Evolutionary conservation across 92 coral and sea anemone genomes (phyloP).

Genomic region (Palythoa grandis): DNA sequence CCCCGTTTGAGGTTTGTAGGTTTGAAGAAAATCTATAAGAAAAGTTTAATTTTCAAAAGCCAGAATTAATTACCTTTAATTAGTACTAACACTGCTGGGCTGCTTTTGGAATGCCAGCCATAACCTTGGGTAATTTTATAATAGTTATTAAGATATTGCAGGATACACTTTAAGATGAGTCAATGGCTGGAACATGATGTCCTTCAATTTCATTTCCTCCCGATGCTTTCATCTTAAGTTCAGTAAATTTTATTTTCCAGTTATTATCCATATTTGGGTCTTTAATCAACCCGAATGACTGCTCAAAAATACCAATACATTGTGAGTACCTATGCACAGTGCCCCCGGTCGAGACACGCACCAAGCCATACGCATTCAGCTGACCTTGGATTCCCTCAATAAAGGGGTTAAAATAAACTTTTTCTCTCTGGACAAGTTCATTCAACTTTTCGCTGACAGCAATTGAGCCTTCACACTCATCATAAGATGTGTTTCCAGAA

Average conservation of each 20-base stretch:
- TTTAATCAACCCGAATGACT: constrained; percentile 89
- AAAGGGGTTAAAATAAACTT: constrained; percentile 80
- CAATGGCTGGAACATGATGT: constrained; percentile 32
- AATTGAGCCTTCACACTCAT: constrained; percentile 77
- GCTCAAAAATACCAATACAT: constrained; percentile 93
- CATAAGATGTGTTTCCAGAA: constrained; percentile 56
- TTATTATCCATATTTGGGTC: constrained; percentile 90
- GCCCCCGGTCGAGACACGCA: constrained; percentile 78
- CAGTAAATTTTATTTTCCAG: constrained; percentile 97
- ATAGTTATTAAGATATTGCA: too few species aligned
- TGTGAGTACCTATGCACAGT: constrained; percentile 87
- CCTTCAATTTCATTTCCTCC: constrained; percentile 61
- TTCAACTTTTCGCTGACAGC: constrained; percentile 82
- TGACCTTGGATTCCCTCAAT: constrained; percentile 73
- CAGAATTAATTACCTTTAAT: too few species aligned
- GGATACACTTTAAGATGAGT: background rate
- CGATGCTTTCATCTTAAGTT: constrained; percentile 80
- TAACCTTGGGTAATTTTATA: too few species aligned
- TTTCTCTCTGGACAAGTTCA: constrained; percentile 74
- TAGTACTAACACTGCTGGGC: too few species aligned
- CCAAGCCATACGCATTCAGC: constrained; percentile 85
- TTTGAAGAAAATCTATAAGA: too few species aligned
- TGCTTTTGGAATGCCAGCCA: too few species aligned
- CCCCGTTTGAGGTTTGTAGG: too few species aligned
- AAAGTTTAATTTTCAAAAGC: too few species aligned